These are phyloP conservation scores for Alitta virens DNA, from an alignment of 2,888 invertebrate species.

Conservation along the genomic window DNA sequence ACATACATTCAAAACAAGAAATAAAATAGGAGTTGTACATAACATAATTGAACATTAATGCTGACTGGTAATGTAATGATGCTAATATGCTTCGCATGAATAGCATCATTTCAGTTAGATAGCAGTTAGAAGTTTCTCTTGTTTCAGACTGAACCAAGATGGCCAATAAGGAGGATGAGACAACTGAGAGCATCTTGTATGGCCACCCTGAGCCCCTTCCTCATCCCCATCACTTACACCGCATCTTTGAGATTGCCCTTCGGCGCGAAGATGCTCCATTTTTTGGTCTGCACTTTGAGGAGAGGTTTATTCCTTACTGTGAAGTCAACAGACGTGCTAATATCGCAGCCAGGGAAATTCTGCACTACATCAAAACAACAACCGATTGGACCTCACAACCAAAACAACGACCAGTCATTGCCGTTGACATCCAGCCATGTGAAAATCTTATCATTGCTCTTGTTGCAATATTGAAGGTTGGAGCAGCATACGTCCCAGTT, in stretches of 20 bases:
- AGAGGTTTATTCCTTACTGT: slow-evolving; percentile 12
- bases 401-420: not conserved
- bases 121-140: too few species aligned
- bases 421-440: slow-evolving; percentile 21
- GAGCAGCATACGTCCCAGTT: slow-evolving; percentile 38
- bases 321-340: slow-evolving; percentile 20
- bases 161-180: too few species aligned
- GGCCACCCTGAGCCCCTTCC: too few species aligned
- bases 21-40: too few species aligned
- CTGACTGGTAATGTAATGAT: too few species aligned
- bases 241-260: slow-evolving; percentile 12
- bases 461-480: slow-evolving; percentile 20
- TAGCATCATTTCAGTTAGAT: too few species aligned
- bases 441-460: slow-evolving; percentile 13
- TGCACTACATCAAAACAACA: not conserved
- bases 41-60: too few species aligned
- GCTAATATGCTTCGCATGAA: too few species aligned
- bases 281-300: slow-evolving; percentile 7
- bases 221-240: slow-evolving; percentile 7
- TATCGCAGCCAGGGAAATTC: slow-evolving; percentile 9
- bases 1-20: too few species aligned
- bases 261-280: not conserved
- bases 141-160: too few species aligned
- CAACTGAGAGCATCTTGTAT: too few species aligned
- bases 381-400: not conserved